Conservation (phyloP, 2,113 vertebrate species). For the Callocephalon fimbriatum region DNA sequence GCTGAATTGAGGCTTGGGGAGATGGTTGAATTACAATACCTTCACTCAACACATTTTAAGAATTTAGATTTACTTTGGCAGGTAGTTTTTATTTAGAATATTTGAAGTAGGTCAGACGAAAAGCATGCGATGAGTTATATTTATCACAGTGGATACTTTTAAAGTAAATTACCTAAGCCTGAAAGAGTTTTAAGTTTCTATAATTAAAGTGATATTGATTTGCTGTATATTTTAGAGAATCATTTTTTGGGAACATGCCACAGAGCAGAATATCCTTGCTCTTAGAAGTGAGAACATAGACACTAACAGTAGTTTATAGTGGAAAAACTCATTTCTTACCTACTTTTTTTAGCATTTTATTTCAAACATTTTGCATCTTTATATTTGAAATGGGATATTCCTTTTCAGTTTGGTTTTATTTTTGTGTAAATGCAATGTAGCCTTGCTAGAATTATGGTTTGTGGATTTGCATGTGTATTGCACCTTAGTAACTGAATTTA, state of each 20-base stretch:
- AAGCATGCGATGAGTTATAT: background rate
- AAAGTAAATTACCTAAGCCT: background rate
- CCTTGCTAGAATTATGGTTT: background rate
- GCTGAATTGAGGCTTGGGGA: background rate
- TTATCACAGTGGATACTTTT: background rate
- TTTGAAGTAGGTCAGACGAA: conserved; percentile 29
- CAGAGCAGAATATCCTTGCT: background rate
- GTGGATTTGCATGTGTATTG: background rate
- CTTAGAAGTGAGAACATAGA: background rate
- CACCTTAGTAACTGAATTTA: background rate
- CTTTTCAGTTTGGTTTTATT: background rate
- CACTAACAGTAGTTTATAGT: background rate
- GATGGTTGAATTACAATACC: background rate
- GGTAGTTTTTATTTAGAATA: conserved; percentile 2
- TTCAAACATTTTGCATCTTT: background rate
- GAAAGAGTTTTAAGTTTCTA: conserved; percentile 6
- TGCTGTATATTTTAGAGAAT: conserved; percentile 26
- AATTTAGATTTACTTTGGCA: conserved; percentile 8
- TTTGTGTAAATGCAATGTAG: background rate
- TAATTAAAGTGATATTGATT: conserved; percentile 29
- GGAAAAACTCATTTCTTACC: background rate
- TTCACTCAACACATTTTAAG: background rate
- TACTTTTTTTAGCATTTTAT: background rate
- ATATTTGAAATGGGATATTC: background rate
- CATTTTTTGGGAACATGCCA: background rate